Evolutionary conservation across 2,888 invertebrate genomes (phyloP).

Genomic region (Patella caerulea): DNA sequence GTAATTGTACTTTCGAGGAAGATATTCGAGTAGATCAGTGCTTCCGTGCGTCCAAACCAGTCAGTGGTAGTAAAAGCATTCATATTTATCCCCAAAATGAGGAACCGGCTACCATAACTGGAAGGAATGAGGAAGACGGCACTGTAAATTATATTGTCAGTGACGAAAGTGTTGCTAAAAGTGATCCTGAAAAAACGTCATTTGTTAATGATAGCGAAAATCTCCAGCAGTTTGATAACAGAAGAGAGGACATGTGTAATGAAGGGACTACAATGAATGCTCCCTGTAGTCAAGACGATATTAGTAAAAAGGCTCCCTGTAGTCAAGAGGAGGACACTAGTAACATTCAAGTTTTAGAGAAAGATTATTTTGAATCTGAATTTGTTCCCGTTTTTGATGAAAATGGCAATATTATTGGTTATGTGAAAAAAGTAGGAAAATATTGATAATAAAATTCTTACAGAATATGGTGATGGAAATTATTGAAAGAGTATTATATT

Average conservation of each 20-base stretch:
- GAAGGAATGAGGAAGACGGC: background rate
- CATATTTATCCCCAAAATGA: background rate
- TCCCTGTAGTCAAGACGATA: background rate
- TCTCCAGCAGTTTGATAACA: no score
- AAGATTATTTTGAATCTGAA: background rate
- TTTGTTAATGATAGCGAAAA: background rate
- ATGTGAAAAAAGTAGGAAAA: background rate
- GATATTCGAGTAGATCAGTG: background rate
- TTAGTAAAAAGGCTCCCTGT: background rate
- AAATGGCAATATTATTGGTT: background rate
- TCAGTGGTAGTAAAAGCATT: no score
- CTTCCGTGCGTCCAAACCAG: background rate
- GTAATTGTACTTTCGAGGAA: background rate
- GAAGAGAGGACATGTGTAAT: background rate
- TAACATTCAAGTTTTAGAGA: background rate
- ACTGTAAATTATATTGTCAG: background rate
- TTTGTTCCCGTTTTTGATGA: background rate
- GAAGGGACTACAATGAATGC: background rate
- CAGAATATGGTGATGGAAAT: no score
- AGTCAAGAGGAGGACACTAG: background rate
- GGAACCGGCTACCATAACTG: background rate
- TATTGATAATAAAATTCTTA: no score
- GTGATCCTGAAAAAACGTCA: background rate
- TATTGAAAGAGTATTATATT: no score
- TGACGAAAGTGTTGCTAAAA: background rate